Conservation (phyloP, 2,888 invertebrate species). For the Diaperis boleti region DNA sequence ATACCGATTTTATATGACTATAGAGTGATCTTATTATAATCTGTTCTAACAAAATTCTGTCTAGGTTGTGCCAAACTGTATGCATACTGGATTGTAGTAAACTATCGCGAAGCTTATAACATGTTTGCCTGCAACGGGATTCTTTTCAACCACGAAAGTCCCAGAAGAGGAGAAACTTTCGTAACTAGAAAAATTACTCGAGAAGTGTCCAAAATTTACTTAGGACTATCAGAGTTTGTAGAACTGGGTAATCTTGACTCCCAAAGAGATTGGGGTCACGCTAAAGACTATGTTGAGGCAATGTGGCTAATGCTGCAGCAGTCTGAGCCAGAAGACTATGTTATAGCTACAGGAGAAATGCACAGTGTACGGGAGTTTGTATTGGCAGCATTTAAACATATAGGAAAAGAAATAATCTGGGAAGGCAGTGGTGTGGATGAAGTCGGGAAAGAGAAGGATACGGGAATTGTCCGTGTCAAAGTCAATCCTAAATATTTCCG, state of each 20-base stretch:
- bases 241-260: conserved; percentile 97
- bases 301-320: conserved; percentile 99
- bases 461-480: conserved; percentile 82
- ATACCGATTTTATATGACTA: not conserved
- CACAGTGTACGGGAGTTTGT: conserved; percentile 98
- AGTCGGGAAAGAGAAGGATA: conserved; percentile 78
- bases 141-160: conserved; percentile 96
- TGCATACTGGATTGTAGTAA: conserved; percentile 95
- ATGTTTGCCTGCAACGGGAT: conserved; percentile 98
- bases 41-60: too few relatives aligned
- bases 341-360: conserved; percentile 95
- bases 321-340: conserved; percentile 92
- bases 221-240: conserved; percentile 86
- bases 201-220: conserved; percentile 94
- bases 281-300: conserved; percentile 96
- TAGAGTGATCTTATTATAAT: not conserved
- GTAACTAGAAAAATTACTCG: conserved; percentile 98
- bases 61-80: conserved; percentile 95
- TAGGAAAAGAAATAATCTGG: conserved; percentile 88
- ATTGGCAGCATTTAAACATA: conserved; percentile 87
- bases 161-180: conserved; percentile 96
- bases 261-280: conserved; percentile 98
- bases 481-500: conserved; percentile 96
- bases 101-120: conserved; percentile 94
- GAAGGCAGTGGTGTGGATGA: conserved; percentile 87